A percentile compares a stretch with the other conserved stretches of the same genome.
Evolutionary conservation across 2,888 invertebrate species (phyloP).

Genomic region (Diarsia rubi): DNA sequence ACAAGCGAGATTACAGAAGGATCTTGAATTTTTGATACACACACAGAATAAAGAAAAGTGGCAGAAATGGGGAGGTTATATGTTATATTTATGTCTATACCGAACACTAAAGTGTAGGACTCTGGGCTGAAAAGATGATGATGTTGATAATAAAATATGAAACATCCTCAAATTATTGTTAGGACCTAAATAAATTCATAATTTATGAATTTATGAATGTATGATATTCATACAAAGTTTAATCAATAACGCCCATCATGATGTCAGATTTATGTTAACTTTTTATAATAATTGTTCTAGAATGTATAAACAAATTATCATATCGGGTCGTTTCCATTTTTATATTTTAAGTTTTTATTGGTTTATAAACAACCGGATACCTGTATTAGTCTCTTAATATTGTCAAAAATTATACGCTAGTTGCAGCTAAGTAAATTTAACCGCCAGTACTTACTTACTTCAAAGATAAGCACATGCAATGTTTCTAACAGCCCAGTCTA

Average conservation of each 20-base stretch:
- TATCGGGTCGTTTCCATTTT: no score
- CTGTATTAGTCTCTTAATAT: neutral
- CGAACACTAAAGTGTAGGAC: no score
- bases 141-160: neutral
- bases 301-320: conserved; percentile 4
- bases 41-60: no score
- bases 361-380: neutral
- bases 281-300: conserved; percentile 13
- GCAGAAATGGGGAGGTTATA: no score
- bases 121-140: no score
- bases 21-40: neutral
- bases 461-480: conserved; percentile 51
- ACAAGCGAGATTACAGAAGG: neutral
- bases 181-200: neutral
- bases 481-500: conserved; percentile 32
- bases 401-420: conserved; percentile 23
- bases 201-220: neutral
- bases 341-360: neutral
- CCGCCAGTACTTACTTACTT: conserved; percentile 16
- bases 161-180: neutral
- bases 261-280: conserved; percentile 11
- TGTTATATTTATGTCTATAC: no score
- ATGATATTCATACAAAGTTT: neutral
- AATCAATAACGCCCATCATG: conserved; percentile 3
- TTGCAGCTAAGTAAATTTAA: conserved; percentile 17